Evolutionary conservation across 2,888 invertebrate genomes (phyloP).

Genomic region (Ormia ochracea): DNA sequence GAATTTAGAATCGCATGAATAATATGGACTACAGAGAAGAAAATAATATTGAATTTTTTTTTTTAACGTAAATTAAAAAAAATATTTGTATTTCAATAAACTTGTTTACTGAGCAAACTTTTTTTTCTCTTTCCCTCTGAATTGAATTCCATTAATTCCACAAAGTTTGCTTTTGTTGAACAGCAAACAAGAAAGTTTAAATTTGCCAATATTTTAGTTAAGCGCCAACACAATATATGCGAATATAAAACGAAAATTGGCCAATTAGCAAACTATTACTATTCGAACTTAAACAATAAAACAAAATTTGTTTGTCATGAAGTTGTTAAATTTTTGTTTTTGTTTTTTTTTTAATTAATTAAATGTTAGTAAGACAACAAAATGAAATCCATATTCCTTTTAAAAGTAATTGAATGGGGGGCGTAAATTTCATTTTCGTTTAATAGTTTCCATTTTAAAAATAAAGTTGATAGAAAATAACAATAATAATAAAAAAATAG

Average conservation of each 20-base stretch:
- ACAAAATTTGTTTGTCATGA: background rate
- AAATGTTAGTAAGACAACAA: background rate
- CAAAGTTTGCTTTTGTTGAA: background rate
- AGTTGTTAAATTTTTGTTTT: constrained; percentile 1
- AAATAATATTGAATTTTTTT: too few species aligned
- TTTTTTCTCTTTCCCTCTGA: background rate
- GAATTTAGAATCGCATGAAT: too few species aligned
- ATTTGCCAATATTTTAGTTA: background rate
- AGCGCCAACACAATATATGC: background rate
- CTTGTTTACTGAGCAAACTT: too few species aligned
- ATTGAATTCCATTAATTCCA: background rate
- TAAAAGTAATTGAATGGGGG: background rate
- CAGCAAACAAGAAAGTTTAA: background rate
- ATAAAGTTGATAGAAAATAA: background rate
- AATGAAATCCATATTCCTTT: background rate
- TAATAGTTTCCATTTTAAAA: constrained; percentile 25
- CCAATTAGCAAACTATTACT: constrained; percentile 27
- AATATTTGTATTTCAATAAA: too few species aligned
- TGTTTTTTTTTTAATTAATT: constrained; percentile 21
- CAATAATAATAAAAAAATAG: background rate
- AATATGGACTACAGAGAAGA: too few species aligned
- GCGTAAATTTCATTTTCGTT: constrained; percentile 1
- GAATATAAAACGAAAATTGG: background rate
- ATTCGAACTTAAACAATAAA: background rate
- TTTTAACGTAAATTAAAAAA: too few species aligned